Evolutionary conservation across 2,888 invertebrate species (phyloP).

Genomic region (Fissipunctia ypsillon): DNA sequence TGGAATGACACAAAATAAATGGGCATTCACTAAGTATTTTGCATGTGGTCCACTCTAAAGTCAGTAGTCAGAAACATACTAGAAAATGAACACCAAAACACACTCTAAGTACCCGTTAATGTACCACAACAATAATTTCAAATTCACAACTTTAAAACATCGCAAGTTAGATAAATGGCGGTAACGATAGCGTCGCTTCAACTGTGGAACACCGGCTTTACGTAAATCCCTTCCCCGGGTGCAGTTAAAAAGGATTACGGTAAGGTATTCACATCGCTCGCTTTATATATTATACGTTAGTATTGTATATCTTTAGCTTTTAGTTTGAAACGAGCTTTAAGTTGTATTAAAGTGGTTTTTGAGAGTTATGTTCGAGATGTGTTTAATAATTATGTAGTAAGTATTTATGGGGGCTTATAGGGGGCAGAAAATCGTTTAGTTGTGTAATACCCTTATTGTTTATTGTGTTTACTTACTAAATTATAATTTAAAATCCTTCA

Average conservation of each 20-base stretch:
- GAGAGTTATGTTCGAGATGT: constrained; percentile 9
- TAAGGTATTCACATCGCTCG: constrained; percentile 54
- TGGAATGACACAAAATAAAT: background rate
- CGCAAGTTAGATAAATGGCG: constrained; percentile 62
- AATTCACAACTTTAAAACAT: constrained; percentile 58
- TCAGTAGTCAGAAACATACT: too few species aligned
- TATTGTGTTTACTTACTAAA: too few species aligned
- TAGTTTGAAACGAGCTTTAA: constrained; percentile 48
- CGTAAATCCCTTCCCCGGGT: constrained; percentile 57
- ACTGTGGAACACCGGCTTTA: constrained; percentile 54
- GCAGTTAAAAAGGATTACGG: constrained; percentile 70
- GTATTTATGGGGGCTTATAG: background rate
- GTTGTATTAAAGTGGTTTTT: constrained; percentile 41
- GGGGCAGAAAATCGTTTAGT: too few species aligned
- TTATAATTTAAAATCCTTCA: too few species aligned
- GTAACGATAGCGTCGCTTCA: constrained; percentile 59
- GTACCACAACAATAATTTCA: constrained; percentile 36
- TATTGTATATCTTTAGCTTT: constrained; percentile 57
- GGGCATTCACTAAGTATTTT: background rate
- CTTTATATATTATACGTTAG: constrained; percentile 41
- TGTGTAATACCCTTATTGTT: too few species aligned
- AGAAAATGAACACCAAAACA: background rate
- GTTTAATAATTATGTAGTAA: constrained; percentile 2
- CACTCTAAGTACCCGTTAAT: background rate
- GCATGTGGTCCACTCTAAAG: background rate